Percentiles rank a stretch among this genome's conserved stretches.
Evolutionary conservation across 2,888 invertebrate species (phyloP).

Genomic region (Abrostola tripartita): DNA sequence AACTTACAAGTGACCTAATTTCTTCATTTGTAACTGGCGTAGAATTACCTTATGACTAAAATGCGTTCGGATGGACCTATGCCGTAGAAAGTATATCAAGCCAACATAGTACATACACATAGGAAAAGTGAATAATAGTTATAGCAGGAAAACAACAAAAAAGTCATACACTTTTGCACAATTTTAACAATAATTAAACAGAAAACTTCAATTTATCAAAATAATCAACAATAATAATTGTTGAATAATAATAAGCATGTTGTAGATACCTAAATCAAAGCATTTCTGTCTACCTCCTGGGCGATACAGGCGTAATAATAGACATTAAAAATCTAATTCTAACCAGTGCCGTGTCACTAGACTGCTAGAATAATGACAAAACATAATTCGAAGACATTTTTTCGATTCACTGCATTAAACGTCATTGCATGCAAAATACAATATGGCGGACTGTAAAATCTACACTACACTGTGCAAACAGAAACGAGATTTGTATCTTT

Average conservation of each 20-base stretch:
- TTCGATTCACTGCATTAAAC: conserved; percentile 33
- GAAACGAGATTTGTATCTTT: conserved; percentile 39
- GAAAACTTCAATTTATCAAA: background rate
- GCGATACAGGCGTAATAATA: too few species aligned
- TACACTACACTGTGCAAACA: conserved; percentile 28
- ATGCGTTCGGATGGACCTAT: too few species aligned
- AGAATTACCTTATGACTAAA: background rate
- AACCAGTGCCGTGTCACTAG: background rate
- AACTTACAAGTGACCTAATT: background rate
- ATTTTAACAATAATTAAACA: background rate
- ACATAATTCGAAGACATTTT: background rate
- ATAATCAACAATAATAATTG: background rate
- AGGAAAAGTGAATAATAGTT: too few species aligned
- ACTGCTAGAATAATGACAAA: background rate
- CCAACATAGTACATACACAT: too few species aligned
- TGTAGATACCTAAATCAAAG: too few species aligned
- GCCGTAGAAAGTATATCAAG: too few species aligned
- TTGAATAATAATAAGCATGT: too few species aligned
- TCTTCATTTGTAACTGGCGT: background rate
- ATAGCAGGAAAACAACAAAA: too few species aligned
- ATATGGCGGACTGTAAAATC: conserved; percentile 39
- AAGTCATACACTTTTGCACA: too few species aligned
- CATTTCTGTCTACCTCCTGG: too few species aligned
- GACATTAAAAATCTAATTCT: too few species aligned
- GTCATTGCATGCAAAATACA: conserved; percentile 48